phyloP scores from a whole-genome alignment of 2,113 vertebrate genomes.

The Poeciliopsis retropinna region DNA sequence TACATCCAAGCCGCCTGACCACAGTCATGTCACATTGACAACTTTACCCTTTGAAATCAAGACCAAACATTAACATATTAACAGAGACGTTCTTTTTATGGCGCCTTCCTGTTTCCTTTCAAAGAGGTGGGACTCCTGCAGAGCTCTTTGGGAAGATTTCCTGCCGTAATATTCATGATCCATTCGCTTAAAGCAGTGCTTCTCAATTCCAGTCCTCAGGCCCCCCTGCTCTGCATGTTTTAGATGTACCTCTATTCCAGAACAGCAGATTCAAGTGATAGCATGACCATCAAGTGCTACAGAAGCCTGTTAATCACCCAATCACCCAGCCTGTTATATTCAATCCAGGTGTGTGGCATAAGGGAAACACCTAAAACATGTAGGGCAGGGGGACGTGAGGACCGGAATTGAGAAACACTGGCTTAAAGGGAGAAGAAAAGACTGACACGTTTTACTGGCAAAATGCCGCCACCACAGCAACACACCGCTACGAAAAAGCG shows the following conservation, averaged over 20 bases:
- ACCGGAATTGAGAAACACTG: too few species aligned
- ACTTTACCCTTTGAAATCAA: constrained; percentile 12
- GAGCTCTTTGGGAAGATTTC: not conserved
- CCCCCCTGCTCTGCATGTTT: too few species aligned
- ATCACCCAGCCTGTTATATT: too few species aligned
- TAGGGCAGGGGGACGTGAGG: too few species aligned
- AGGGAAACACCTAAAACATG: too few species aligned
- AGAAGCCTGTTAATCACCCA: too few species aligned
- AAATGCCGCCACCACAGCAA: not conserved
- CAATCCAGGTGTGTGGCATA: too few species aligned
- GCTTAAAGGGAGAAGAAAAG: not conserved
- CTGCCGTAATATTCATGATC: not conserved
- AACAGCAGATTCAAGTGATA: too few species aligned
- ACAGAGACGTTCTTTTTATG: constrained; percentile 13
- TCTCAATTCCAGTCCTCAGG: too few species aligned
- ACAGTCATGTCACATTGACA: not conserved
- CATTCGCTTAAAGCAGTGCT: too few species aligned
- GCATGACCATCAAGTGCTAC: too few species aligned
- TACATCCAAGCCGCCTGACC: constrained; percentile 2
- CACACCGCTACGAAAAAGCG: not conserved
- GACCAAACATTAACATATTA: constrained; percentile 22
- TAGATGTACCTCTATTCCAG: too few species aligned
- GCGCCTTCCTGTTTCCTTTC: not conserved
- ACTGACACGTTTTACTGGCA: not conserved
- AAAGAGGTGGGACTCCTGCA: not conserved